These are phyloP conservation scores for Lepidocyrtoides sp. DNA, from an alignment of 2,888 invertebrate species.

Conservation along the genomic window DNA sequence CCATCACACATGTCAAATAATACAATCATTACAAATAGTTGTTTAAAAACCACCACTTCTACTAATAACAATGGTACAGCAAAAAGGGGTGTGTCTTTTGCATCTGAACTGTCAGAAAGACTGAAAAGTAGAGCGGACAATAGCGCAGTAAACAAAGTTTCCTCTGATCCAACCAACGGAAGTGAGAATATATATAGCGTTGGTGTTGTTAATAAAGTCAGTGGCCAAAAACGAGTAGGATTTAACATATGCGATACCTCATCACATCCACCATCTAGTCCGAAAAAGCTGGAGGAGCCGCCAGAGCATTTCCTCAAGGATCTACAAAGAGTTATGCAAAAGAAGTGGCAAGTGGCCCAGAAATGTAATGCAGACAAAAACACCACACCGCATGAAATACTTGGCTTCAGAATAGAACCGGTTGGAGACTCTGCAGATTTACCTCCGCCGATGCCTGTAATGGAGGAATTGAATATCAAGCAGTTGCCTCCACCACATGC, in stretches of 20 bases:
- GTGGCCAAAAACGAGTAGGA: constrained; percentile 73
- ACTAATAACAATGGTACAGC: constrained; percentile 58
- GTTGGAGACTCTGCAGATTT: constrained; percentile 38
- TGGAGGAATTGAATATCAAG: constrained; percentile 73
- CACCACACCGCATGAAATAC: constrained; percentile 96
- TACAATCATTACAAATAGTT: constrained; percentile 62
- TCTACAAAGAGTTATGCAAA: constrained; percentile 96
- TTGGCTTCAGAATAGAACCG: constrained; percentile 91
- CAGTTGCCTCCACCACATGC: constrained; percentile 41
- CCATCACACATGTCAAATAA: constrained; percentile 86
- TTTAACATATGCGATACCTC: constrained; percentile 87
- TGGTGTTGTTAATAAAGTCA: constrained; percentile 54
- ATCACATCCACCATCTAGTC: constrained; percentile 89
- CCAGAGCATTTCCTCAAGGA: constrained; percentile 93
- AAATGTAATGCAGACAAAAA: constrained; percentile 95
- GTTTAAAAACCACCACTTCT: constrained; percentile 28
- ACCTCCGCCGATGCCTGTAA: constrained; percentile 72
- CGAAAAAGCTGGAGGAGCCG: constrained; percentile 86
- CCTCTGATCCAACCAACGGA: constrained; percentile 14
- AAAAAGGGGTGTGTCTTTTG: constrained; percentile 84
- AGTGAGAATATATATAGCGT: constrained; percentile 52
- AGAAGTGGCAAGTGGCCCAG: constrained; percentile 94
- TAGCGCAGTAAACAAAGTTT: constrained; percentile 25
- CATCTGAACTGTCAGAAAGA: constrained; percentile 84
- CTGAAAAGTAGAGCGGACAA: constrained; percentile 82